Conservation (phyloP, 2,797 vertebrate genomes). For the Myoxocephalus aenaeus region DNA sequence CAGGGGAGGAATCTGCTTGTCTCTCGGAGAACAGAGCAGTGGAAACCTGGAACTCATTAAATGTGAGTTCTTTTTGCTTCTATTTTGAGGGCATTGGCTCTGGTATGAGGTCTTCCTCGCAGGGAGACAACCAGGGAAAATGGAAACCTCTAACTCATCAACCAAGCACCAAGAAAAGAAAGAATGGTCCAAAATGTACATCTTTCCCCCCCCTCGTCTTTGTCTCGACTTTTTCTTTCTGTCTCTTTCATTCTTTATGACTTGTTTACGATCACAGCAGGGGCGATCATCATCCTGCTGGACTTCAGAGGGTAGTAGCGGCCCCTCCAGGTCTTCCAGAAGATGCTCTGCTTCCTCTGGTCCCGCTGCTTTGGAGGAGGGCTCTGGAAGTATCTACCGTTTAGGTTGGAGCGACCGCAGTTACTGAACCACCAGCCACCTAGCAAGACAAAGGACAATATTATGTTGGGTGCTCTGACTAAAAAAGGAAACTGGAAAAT, state of each 20-base stretch:
- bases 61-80: constrained; percentile 27
- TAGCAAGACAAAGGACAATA: constrained; percentile 48
- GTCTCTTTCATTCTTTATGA: constrained; percentile 59
- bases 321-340: constrained; percentile 98
- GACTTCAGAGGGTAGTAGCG: constrained; percentile 94
- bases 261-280: constrained; percentile 73
- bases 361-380: constrained; percentile 91
- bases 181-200: constrained; percentile 42
- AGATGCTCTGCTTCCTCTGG: constrained; percentile 94
- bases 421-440: constrained; percentile 99
- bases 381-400: constrained; percentile 92
- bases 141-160: constrained; percentile 41
- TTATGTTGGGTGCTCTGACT: constrained; percentile 14
- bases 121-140: constrained; percentile 39
- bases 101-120: constrained; percentile 32
- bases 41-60: constrained; percentile 44
- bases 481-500: not conserved
- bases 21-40: constrained; percentile 46
- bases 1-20: constrained; percentile 32
- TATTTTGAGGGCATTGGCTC: constrained; percentile 38
- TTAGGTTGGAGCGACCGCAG: constrained; percentile 94
- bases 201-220: constrained; percentile 29
- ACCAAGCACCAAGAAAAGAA: constrained; percentile 45
- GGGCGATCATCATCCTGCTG: constrained; percentile 91
- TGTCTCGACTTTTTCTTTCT: not conserved